Base-by-base conservation (phyloP, 64 coral and sea anemone species). In the Montipora foliosa region DNA sequence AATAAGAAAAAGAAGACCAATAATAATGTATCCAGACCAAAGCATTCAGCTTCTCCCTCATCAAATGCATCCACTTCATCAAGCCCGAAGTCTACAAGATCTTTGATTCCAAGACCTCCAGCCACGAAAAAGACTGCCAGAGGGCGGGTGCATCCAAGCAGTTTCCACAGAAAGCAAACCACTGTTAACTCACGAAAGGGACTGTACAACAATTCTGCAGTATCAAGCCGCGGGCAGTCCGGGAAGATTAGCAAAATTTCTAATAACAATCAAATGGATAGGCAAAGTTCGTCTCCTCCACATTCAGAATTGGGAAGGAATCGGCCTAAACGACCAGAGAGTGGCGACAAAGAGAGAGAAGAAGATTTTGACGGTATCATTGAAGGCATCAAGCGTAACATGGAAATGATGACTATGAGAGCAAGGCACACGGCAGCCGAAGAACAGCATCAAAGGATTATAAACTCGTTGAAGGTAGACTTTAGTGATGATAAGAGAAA, bases 341-440 rank as follows among this genome's bases (percentile, higher is more conserved):
- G 47, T 57, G 12, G 44, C 48, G 50, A 79, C 17, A 14, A 59
- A 44, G 59, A 67, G n/a, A 67, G 25, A 44, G 2, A 10, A 44
- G 2, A 10, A 8, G 74, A 93, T 72, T 53, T 79, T 44, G 92
- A 93, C 69, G 92, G 78, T 57, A 68, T 93, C 47, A 88, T 93
- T 44, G 58, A 93, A 60, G 87, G 78, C 62, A 93, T 93, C 47
- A 87, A 88, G 15, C 83, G 92, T 10, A 82, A 93, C 74, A 93
- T 93, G 92, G 92, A 93, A 59, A 78, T 52, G 70, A 93, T 93
- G 57, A 93, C 6, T 21, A 79, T 93, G 61, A 76, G 74, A 80
- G 75, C 71, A 17, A 93, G 77, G 11, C 20, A 84, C 17, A 93
- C 83, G 64, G 75, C 84, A 16, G 92, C 92, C 1, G 52, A 87